A percentile compares a stretch with the other conserved stretches of the same genome.
These are phyloP conservation scores for Coleophora deauratella DNA, from an alignment of 2,888 invertebrate genomes.

Conservation along the genomic window DNA sequence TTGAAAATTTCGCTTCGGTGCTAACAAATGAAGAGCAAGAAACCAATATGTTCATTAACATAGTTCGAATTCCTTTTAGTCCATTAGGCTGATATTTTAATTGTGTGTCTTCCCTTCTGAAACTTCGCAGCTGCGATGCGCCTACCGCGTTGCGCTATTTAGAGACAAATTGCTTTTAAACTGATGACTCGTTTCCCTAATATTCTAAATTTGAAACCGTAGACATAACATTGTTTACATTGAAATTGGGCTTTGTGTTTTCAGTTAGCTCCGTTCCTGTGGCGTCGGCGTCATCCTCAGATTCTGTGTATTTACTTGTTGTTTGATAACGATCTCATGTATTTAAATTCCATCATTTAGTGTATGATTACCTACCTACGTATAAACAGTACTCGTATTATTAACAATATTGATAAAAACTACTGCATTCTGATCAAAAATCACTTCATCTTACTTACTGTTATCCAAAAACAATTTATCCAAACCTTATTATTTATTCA, in stretches of 20 bases:
- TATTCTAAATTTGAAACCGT: constrained; percentile 11
- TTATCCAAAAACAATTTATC: neutral
- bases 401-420: too few species aligned
- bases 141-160: constrained; percentile 64
- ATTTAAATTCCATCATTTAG: too few species aligned
- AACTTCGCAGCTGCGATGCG: constrained; percentile 59
- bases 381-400: too few species aligned
- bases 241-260: neutral
- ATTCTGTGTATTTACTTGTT: neutral
- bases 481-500: constrained; percentile 5
- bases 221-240: constrained; percentile 8
- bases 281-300: neutral
- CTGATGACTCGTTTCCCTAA: constrained; percentile 49
- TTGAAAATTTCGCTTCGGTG: constrained; percentile 15
- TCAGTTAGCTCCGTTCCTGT: too few species aligned
- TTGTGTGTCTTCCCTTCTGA: constrained; percentile 58
- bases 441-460: too few species aligned
- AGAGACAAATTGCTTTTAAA: constrained; percentile 64
- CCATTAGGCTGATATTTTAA: constrained; percentile 73
- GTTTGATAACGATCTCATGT: too few species aligned
- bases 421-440: too few species aligned
- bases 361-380: too few species aligned
- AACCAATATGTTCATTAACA: constrained; percentile 68
- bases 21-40: constrained; percentile 38
- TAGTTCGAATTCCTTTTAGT: constrained; percentile 58